These are phyloP conservation scores for Peucedramus taeniatus DNA, from an alignment of 2,113 vertebrate genomes.

Conservation along the genomic window DNA sequence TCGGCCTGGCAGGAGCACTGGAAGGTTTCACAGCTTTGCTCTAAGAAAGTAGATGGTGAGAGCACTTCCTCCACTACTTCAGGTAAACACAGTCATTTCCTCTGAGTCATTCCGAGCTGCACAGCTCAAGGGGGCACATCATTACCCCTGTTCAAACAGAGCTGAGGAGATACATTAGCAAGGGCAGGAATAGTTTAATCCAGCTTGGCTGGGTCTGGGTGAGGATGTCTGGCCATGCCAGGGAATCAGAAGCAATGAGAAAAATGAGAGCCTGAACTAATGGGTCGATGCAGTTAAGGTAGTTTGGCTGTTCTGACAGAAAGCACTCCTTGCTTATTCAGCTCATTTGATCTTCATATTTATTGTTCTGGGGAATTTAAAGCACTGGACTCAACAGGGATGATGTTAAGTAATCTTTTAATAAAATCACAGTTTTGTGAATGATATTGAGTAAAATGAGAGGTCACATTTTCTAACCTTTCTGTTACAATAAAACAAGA, in stretches of 20 bases:
- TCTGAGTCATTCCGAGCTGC: background rate
- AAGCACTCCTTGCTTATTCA: background rate
- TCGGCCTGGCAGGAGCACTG: background rate
- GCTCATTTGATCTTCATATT: background rate
- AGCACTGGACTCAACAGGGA: background rate
- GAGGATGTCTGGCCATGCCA: background rate
- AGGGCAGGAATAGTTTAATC: background rate
- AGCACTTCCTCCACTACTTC: background rate
- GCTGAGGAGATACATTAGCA: background rate
- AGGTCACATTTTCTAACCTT: background rate
- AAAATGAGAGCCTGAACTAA: background rate
- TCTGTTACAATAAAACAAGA: background rate
- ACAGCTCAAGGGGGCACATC: background rate
- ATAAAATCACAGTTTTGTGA: background rate
- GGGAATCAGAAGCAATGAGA: background rate
- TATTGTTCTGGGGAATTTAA: background rate
- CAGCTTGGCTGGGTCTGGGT: background rate
- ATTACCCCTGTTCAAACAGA: background rate
- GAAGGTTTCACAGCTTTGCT: background rate
- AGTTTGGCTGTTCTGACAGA: background rate
- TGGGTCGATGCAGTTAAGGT: background rate
- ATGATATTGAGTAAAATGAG: background rate
- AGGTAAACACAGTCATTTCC: background rate
- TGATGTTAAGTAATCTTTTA: background rate
- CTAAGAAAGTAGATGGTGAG: background rate